Evolutionary conservation across 2,888 invertebrate species (phyloP), one percentile per base, ranked within the genome.

Genomic region (Sarcophaga variegata): DNA sequence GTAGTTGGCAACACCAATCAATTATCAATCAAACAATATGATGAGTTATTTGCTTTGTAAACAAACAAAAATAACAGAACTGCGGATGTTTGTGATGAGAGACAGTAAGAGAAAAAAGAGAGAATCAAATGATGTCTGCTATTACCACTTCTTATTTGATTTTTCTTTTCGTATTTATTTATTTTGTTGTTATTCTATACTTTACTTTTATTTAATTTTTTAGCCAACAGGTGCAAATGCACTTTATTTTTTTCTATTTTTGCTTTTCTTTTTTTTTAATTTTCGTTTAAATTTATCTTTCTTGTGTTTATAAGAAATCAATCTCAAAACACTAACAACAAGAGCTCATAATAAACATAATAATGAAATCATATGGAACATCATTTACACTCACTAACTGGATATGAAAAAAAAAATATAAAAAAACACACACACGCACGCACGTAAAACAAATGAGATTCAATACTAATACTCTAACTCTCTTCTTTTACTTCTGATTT

Each of bases 171-270:
- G 80, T 69, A 45, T 75, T 27, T 60, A 22, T 75, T 77, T 67
- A 67, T 67, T 27, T 49, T 22, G 25, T 54, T 49, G 6, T 25
- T 72, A 37, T 72, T 59, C 72, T 67, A 60, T 62, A 11, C 10
- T 54, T 81, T 59, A 69, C 10, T 71, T 11, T 70, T 75, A 66
- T 64, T 78, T 54, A 63, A 76, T 71, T 70, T 66, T 70, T 78
- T 54, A 63, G 69, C 6, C 37, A 37, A 78, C 85, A 83, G 83
- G 81, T 86, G 81, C 83, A 86, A 20, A 62, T 64, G 67, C 72
- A 80, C 54, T 72, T 69, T 59, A n/a, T 81, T 60, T 69, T 79
- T 37, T 37, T 37, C 37, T 37, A 37, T 37, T 37, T 37, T 37
- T 37, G 6, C 37, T 37, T 37, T 27, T 27, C 27, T 27, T 27